Conservation (phyloP, 2,888 invertebrate genomes). For the Orthosia gracilis region DNA sequence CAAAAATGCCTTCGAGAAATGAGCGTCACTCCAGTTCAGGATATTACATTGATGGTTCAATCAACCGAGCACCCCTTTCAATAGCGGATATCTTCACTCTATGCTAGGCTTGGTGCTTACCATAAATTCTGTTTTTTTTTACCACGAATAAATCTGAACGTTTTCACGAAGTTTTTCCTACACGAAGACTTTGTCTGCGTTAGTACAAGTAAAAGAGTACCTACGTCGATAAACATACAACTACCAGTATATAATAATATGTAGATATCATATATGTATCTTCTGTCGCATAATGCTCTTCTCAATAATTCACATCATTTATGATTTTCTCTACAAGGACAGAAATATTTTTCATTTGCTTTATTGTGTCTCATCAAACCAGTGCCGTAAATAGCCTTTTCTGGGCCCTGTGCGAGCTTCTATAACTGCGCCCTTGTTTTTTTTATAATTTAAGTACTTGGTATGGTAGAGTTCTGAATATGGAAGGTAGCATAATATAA, state of each 20-base stretch:
- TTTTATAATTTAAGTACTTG: too few relatives aligned
- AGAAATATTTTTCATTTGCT: neutral
- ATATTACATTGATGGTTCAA: conserved; percentile 76
- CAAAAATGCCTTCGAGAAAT: conserved; percentile 72
- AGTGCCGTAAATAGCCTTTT: too few relatives aligned
- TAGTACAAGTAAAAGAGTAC: conserved; percentile 4
- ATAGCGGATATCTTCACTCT: conserved; percentile 65
- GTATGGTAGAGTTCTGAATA: too few relatives aligned
- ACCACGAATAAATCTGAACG: conserved; percentile 39
- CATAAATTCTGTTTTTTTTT: conserved; percentile 52
- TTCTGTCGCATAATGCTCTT: neutral
- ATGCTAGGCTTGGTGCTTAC: conserved; percentile 50
- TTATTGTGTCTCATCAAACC: too few relatives aligned
- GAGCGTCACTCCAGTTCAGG: conserved; percentile 72
- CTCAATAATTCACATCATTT: conserved; percentile 6
- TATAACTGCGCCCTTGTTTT: too few relatives aligned
- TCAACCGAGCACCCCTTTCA: conserved; percentile 63
- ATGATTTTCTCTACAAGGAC: neutral
- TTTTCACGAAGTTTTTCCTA: conserved; percentile 19
- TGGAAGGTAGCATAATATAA: too few relatives aligned
- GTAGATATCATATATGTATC: too few relatives aligned
- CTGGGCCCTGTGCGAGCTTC: too few relatives aligned
- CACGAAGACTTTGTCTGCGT: neutral
- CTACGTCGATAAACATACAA: neutral
- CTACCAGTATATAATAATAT: neutral